phyloP scores from a whole-genome alignment of 2,888 invertebrate genomes.

The Nomada goodeniana region DNA sequence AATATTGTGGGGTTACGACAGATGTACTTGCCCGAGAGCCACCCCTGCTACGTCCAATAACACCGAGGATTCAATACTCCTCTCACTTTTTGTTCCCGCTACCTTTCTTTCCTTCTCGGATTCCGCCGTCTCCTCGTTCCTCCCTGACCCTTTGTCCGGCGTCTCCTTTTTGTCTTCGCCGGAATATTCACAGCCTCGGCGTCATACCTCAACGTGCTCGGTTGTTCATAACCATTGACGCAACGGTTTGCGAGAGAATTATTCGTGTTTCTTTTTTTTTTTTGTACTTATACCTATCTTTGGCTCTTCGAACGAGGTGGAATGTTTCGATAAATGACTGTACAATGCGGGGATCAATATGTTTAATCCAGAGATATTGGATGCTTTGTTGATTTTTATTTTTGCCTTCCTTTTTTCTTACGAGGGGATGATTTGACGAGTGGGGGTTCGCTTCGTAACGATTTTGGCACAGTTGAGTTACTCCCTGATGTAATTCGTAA shows the following conservation, averaged over 20 bases:
- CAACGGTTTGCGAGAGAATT: slow-evolving; percentile 9
- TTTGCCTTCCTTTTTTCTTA: too few relatives aligned
- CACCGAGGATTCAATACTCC: slow-evolving; percentile 37
- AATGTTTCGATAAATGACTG: neutral
- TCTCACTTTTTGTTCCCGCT: slow-evolving; percentile 25
- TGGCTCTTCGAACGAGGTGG: neutral
- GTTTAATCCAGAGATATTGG: too few relatives aligned
- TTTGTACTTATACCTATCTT: neutral
- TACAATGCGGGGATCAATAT: too few relatives aligned
- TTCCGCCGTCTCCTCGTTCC: neutral
- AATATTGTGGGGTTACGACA: slow-evolving; percentile 62
- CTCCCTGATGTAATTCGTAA: too few relatives aligned
- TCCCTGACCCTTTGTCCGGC: neutral
- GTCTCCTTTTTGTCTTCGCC: slow-evolving; percentile 20
- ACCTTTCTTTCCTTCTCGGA: neutral
- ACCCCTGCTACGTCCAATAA: slow-evolving; percentile 19
- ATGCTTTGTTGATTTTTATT: too few relatives aligned
- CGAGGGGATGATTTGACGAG: too few relatives aligned
- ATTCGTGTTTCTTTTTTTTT: slow-evolving; percentile 1
- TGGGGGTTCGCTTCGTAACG: too few relatives aligned
- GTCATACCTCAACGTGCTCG: slow-evolving; percentile 20
- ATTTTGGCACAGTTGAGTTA: too few relatives aligned
- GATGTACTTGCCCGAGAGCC: slow-evolving; percentile 52
- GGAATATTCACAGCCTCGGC: slow-evolving; percentile 21
- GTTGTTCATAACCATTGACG: slow-evolving; percentile 38